Percentiles rank a stretch among this genome's conserved stretches.
Conservation (phyloP, 1,140 invertebrate species). For the Alviniconcha marisindica region DNA sequence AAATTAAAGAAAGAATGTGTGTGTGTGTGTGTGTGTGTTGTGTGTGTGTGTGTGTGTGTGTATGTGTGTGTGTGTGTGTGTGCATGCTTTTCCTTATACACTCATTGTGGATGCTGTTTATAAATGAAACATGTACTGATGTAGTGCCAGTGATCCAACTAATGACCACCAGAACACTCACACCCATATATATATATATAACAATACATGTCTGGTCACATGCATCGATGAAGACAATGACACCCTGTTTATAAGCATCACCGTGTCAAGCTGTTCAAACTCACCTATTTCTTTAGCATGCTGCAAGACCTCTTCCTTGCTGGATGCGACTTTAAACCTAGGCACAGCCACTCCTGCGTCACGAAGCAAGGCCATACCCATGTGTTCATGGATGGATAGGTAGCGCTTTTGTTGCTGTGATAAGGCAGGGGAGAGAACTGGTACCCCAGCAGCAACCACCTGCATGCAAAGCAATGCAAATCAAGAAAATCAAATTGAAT, state of each 20-base stretch:
- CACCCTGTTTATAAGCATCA: too few relatives aligned
- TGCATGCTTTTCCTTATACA: neutral
- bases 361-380: constrained; percentile 94
- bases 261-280: too few relatives aligned
- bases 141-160: too few relatives aligned
- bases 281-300: constrained; percentile 87
- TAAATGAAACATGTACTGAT: too few relatives aligned
- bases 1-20: too few relatives aligned
- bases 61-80: neutral
- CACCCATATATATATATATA: too few relatives aligned
- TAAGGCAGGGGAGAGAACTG: neutral
- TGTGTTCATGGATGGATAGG: constrained; percentile 87
- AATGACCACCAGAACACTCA: too few relatives aligned
- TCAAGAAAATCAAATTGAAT: neutral
- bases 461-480: constrained; percentile 12
- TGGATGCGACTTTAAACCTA: constrained; percentile 92
- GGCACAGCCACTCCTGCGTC: constrained; percentile 94
- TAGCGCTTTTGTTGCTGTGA: constrained; percentile 53
- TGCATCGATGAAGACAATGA: too few relatives aligned
- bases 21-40: neutral
- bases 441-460: neutral
- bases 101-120: too few relatives aligned
- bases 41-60: neutral
- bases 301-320: constrained; percentile 81
- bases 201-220: too few relatives aligned